Evolutionary conservation across 2,797 vertebrate genomes (phyloP).

Genomic region (Picus viridis): DNA sequence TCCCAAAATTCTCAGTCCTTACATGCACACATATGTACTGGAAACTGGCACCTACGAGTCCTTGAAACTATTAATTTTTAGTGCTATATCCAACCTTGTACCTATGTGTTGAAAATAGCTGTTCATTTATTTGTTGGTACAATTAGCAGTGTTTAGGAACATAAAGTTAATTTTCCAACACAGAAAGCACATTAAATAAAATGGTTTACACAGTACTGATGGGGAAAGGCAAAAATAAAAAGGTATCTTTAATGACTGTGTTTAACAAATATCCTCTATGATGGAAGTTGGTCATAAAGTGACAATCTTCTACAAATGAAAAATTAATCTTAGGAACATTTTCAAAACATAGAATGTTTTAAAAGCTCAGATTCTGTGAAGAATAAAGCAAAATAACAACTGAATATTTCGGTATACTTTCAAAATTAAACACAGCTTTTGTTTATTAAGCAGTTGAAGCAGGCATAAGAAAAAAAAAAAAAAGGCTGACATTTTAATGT

Average conservation of each 20-base stretch:
- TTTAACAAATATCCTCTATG: background rate
- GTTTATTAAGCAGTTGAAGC: slow-evolving; percentile 35
- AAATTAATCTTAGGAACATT: background rate
- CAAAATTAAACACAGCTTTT: slow-evolving; percentile 3
- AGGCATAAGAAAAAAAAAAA: background rate
- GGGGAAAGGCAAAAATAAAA: background rate
- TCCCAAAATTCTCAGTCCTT: background rate
- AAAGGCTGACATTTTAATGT: slow-evolving; percentile 6
- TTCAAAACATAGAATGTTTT: background rate
- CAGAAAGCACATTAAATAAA: background rate
- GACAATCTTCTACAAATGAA: background rate
- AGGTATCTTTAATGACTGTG: background rate
- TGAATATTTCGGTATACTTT: slow-evolving; percentile 13
- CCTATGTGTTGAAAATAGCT: background rate
- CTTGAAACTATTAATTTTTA: background rate
- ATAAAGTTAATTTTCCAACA: background rate
- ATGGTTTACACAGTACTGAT: background rate
- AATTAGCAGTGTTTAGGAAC: background rate
- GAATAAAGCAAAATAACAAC: slow-evolving; percentile 11
- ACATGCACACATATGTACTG: background rate
- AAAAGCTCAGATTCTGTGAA: background rate
- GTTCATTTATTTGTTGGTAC: background rate
- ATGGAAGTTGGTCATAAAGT: background rate
- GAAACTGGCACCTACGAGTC: background rate
- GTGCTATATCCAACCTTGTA: background rate